Base-by-base conservation (phyloP, 2,113 vertebrate species). In the Okapia johnstoni region DNA sequence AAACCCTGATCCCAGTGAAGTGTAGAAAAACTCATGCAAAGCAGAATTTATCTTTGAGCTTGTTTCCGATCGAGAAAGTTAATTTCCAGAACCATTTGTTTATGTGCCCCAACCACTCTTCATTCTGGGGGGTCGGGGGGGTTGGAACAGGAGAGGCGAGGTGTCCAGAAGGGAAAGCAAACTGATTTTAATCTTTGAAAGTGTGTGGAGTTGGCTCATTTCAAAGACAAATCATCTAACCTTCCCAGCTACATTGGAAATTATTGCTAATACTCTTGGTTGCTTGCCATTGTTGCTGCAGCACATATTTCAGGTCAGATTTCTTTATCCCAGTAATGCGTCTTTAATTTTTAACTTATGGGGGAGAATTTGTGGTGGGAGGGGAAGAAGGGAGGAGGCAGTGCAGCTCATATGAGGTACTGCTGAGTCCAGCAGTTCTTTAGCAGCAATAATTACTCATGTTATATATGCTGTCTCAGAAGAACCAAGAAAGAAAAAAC, bases 271-370 rank as follows among this genome's bases (percentile, higher is more conserved):
- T 98, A 57, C 96, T 96, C 97, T 98, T 98, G 98, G 98, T 98
- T 96, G 94, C 76, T 88, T 98, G 98, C 99, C 98, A 97, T 83
- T 93, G 97, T 98, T 97, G 87, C 96, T 97, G 93, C 98, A 98
- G 98, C 97, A 97, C 98, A 98, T 98, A 97, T 88, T 98, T 97
- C 97, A 98, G 95, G 98, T 98, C 97, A 98, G 91, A 97, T 98
- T 98, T 97, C 94, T 98, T 98, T 97, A 97, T 96, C 96, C 95
- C 86, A 91, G 89, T 93, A 98, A 94, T 95, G 63, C 26, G 46
- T 96, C 96, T 98, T 97, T 98, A 98, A 93, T 97, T 95, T 89
- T 98, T 98, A 79, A 58, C 88, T 98, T 97, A 84, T 96, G 81
- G 93, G 98, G 98, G 93, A 96, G 97, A 94, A 90, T 83, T 85